Evolutionary conservation across 2,797 vertebrate genomes (phyloP), one percentile per base, ranked within the genome.

Genomic region (Chelon auratus): DNA sequence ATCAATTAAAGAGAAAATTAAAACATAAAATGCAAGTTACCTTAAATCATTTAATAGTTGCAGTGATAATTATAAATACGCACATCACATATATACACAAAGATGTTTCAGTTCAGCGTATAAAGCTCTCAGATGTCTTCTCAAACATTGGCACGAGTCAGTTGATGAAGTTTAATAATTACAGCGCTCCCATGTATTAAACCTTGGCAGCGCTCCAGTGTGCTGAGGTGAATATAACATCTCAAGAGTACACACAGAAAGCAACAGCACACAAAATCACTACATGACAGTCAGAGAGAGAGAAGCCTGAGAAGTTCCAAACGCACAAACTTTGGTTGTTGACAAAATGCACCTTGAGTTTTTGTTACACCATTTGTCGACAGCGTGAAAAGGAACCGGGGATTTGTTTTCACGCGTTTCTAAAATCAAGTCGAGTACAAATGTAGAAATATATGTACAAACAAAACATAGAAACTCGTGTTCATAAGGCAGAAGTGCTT

Each of bases 401-500:
- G 12, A 18, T 53, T 17, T 68, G 3, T 37, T 70, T 24, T 26
- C 60, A 84, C 60, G 67, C 36, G 59, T 68, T 90, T 78, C 57
- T 55, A 80, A 77, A 88, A 80, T 79, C 62, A 47, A 77, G 68
- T 67, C 60, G 62, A 82, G 86, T 91, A 92, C 61, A 91, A 90
- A 91, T 72, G 68, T 89, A 86, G 56, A 90, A 89, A 90, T 83
- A 62, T 53, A 71, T 77, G 75, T 65, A 86, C 50, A 88, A 53
- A 88, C 20, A 76, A 77, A 71, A 77, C 43, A 67, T 17, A 87
- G 59, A 87, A 84, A 84, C 24, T 51, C 69, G 60, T 75, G 61
- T 80, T 81, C 18, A 20, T 92, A 94, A 94, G 92, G 94, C 92
- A 88, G 86, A 92, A 78, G 88, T 91, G 82, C 81, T 87, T 86